These are phyloP conservation scores for Cantharis nigra DNA, from an alignment of 2,888 invertebrate genomes.

Conservation along the genomic window DNA sequence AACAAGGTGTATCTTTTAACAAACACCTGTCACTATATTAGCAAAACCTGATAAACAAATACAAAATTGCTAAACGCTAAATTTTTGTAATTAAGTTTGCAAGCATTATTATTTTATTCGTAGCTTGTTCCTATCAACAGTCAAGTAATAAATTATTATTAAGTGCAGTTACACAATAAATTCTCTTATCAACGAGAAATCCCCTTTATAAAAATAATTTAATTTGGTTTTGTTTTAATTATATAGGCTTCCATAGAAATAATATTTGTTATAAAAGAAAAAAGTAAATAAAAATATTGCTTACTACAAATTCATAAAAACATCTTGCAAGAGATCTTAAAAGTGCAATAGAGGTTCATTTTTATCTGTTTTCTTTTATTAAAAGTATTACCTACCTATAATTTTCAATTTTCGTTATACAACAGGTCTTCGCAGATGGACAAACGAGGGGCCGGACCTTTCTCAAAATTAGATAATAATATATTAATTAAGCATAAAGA, in stretches of 20 bases:
- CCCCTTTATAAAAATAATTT: background rate
- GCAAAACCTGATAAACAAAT: background rate
- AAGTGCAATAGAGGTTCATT: too few species aligned
- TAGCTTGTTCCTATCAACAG: background rate
- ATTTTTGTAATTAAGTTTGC: background rate
- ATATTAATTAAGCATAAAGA: too few species aligned
- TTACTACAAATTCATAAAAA: too few species aligned
- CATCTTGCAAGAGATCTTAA: too few species aligned
- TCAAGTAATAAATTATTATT: background rate
- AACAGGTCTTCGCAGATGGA: too few species aligned
- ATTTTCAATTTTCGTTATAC: too few species aligned
- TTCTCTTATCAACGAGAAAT: background rate
- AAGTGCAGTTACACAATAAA: background rate
- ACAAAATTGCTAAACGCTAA: background rate
- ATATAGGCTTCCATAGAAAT: background rate
- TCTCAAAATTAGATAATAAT: too few species aligned
- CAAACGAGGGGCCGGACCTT: too few species aligned
- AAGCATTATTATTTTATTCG: background rate
- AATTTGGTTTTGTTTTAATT: background rate
- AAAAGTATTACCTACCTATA: too few species aligned
- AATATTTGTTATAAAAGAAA: background rate
- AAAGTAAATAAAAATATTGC: too few species aligned
- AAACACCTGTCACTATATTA: slow-evolving; percentile 15
- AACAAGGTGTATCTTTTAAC: slow-evolving; percentile 26
- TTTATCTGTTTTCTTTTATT: too few species aligned